These are phyloP conservation scores for Piscicola geometra DNA, from an alignment of 2,888 invertebrate species.

Conservation along the genomic window DNA sequence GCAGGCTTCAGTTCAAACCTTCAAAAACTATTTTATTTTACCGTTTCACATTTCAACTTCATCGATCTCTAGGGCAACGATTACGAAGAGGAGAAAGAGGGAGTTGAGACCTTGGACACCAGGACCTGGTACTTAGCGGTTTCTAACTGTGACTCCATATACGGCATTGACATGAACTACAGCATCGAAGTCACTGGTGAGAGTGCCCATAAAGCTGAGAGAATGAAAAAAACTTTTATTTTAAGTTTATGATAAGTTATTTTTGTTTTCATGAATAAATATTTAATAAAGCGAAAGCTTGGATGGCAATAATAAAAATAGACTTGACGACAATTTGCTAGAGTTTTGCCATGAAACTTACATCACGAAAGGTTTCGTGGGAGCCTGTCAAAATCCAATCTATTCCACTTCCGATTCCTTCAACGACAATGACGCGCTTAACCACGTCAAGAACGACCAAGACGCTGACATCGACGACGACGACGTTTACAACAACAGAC, in stretches of 20 bases:
- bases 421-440: neutral
- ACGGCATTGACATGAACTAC: slow-evolving; percentile 42
- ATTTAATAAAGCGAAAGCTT: no score
- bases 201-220: no score
- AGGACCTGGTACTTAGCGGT: slow-evolving; percentile 43
- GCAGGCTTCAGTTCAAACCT: no score
- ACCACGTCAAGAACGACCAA: no score
- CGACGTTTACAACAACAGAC: neutral
- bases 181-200: slow-evolving; percentile 41
- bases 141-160: slow-evolving; percentile 40
- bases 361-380: neutral
- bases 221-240: no score
- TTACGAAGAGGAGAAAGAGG: neutral
- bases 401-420: slow-evolving; percentile 4
- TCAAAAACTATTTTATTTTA: no score
- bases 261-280: no score
- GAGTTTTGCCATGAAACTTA: no score
- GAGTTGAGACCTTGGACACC: slow-evolving; percentile 20
- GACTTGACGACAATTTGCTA: no score
- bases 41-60: no score
- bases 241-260: no score
- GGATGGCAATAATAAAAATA: no score
- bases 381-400: neutral
- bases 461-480: neutral
- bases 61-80: neutral